Base-by-base conservation (phyloP, 2,888 invertebrate species). In the Polyommatus icarus region DNA sequence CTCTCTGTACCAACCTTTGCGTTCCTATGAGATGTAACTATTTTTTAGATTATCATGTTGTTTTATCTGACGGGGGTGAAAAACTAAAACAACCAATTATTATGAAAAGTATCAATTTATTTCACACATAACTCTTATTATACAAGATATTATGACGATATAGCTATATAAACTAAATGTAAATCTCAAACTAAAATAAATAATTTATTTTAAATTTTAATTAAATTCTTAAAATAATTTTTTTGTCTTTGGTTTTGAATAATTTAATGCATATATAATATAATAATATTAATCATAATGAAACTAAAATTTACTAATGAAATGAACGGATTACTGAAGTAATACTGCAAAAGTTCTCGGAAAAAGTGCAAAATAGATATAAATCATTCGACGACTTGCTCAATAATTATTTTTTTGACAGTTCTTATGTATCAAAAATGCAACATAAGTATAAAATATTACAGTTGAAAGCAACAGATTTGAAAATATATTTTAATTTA, bases 21-120 rank as follows among this genome's bases (percentile, higher is more conserved):
- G 40, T 8, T 40, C n/a, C n/a, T n/a, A n/a, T n/a, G n/a, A 36
- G 36, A 36, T 36, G 0, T 36, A 6, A 36, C 40, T 8, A 40
- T 8, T 40, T n/a, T n/a, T 59, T 59, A 59, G 57, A 59, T 7
- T 59, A 20, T 15, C 7, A 18, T 7, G 7, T 7, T 20, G 15
- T 50, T 15, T 15, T 15, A 15, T 50, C 15, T 15, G 54, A 24
- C 10, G 8, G 10, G 20, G 8, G 20, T 20, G 4, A 61, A 61
- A 24, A 8, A 24, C 3, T 61, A 24, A 61, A 61, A 61, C 10
- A 61, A 24, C 8, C 12, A 24, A 12, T 61, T 24, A 12, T 12
- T 61, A 61, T 61, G 61, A 61, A 61, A 61, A 61, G 61, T 61
- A 61, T 61, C 61, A 61, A 61, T 61, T 61, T 61, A 61, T 61